These are phyloP conservation scores for Perodicticus potto DNA, from an alignment of 2,797 vertebrate genomes.

Conservation along the genomic window DNA sequence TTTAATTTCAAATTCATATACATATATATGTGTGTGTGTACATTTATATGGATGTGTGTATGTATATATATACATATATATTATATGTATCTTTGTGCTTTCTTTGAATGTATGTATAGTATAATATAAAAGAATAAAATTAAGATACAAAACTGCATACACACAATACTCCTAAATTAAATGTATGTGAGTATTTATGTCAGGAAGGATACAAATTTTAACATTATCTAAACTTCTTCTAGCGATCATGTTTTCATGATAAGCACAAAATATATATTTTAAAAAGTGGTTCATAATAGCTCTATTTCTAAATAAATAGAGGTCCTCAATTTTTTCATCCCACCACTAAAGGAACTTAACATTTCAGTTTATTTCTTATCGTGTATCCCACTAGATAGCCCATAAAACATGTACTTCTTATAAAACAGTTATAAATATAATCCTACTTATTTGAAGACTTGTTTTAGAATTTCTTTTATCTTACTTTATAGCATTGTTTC, in stretches of 20 bases:
- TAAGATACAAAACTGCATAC: background rate
- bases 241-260: background rate
- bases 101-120: background rate
- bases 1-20: background rate
- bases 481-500: background rate
- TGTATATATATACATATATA: no score
- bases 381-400: background rate
- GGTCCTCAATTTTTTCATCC: slow-evolving; percentile 15
- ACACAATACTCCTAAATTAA: background rate
- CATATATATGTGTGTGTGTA: no score
- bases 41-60: no score
- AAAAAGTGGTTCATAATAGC: slow-evolving; percentile 1
- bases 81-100: background rate
- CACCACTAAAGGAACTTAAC: slow-evolving; percentile 11
- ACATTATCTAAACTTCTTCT: background rate
- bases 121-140: slow-evolving; percentile 21
- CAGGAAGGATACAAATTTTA: slow-evolving; percentile 43
- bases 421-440: background rate
- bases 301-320: slow-evolving; percentile 21
- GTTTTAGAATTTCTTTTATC: background rate
- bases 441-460: slow-evolving; percentile 4
- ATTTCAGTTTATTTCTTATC: slow-evolving; percentile 41
- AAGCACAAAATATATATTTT: slow-evolving; percentile 18
- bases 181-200: background rate
- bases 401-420: background rate